Evolutionary conservation across 2,797 vertebrate species (phyloP), one percentile per base, ranked within the genome.

Genomic region (Propithecus deckenii): DNA sequence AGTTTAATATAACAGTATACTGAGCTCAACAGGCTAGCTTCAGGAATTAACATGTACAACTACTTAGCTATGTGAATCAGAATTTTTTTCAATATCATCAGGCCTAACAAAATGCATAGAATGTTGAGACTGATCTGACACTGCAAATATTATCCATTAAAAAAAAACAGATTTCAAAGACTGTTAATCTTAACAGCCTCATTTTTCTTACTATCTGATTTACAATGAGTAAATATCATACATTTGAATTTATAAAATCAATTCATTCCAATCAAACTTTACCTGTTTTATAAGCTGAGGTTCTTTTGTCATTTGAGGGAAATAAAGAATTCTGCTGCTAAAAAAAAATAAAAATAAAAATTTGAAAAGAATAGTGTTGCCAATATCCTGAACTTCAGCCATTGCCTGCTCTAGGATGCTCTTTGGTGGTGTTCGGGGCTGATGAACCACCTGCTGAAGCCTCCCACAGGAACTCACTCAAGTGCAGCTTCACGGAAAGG

Each of bases 231-330:
- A 96, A 94, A 91, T 91, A 95, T 43, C 69, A 71, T 80, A 93
- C 32, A 94, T 93, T 86, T 96, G 83, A 96, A 93, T 32, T 90
- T 95, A 95, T 50, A 93, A 93, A 93, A 85, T 94, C 86, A 94
- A 84, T 91, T 97, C 32, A 85, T 87, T 89, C 75, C 30, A 93
- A 76, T 89, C 78, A 88, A 95, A 92, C 8, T 25, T 91, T 78
- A 84, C 67, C 52, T 95, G 52, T 85, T 91, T 86, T 74, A 72
- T 81, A 92, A 96, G 12, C 84, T 59, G 35, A 72, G 8, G 0
- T 59, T 71, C 17, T 88, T 89, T 96, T 61, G 59, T 67, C 32
- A 63, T 61, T 61, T 94, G 52, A 92, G 20, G 32, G 12, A 97
- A 79, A 96, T 43, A 71, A 35, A 80, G 76, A 75, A 86, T 92